A percentile compares a stretch with the other conserved stretches of the same genome.
Evolutionary conservation across 2,113 vertebrate genomes (phyloP).

Genomic region (Lonchura striata): DNA sequence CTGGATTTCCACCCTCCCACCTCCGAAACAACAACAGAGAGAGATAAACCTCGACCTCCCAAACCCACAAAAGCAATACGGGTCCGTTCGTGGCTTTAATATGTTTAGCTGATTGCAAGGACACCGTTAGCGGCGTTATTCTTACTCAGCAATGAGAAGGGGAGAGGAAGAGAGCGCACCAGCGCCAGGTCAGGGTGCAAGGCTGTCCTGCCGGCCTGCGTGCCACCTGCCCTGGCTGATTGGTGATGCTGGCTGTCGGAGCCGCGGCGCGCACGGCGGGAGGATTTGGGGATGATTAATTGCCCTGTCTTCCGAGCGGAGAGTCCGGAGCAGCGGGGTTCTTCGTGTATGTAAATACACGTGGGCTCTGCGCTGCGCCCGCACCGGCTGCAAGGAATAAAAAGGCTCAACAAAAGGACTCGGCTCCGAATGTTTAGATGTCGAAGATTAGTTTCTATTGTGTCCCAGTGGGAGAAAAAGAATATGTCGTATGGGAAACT

Average conservation of each 20-base stretch:
- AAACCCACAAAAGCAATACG: constrained; percentile 10
- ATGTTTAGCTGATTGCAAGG: neutral
- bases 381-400: constrained; percentile 74
- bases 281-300: constrained; percentile 94
- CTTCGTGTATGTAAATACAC: constrained; percentile 87
- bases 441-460: constrained; percentile 71
- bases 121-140: constrained; percentile 34
- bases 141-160: constrained; percentile 27
- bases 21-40: neutral
- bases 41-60: neutral
- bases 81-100: neutral
- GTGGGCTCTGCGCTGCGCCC: constrained; percentile 76
- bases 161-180: constrained; percentile 42
- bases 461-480: constrained; percentile 68
- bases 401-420: constrained; percentile 82
- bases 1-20: neutral
- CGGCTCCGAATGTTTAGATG: constrained; percentile 71
- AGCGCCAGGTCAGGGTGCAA: constrained; percentile 68
- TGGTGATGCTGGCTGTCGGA: constrained; percentile 81
- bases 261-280: constrained; percentile 81
- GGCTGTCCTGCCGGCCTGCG: constrained; percentile 75
- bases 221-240: constrained; percentile 86
- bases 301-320: constrained; percentile 87
- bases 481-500: constrained; percentile 47
- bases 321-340: constrained; percentile 86